Evolutionary conservation across 2,113 vertebrate species (phyloP).

Genomic region (Zosterops lateralis): DNA sequence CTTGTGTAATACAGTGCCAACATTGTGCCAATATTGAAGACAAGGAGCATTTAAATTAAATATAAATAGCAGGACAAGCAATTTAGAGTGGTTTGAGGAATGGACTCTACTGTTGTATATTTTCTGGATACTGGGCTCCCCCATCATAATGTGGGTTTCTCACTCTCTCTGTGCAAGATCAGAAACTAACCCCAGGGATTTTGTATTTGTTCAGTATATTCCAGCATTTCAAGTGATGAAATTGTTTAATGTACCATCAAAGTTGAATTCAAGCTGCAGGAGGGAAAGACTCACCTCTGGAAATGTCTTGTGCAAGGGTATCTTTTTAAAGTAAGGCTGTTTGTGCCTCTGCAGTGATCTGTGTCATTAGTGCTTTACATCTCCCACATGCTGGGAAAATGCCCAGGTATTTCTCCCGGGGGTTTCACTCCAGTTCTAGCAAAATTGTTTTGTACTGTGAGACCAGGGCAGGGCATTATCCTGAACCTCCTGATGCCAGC

Average conservation of each 20-base stretch:
- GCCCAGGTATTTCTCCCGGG: neutral
- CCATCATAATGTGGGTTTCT: neutral
- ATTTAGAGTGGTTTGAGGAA: neutral
- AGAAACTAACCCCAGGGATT: neutral
- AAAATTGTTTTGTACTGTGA: neutral
- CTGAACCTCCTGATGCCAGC: neutral
- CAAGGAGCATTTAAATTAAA: neutral
- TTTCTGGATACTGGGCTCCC: neutral
- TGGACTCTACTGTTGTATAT: rapidly evolving
- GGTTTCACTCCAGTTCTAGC: neutral
- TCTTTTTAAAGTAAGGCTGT: neutral
- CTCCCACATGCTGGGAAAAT: neutral
- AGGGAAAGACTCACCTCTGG: neutral
- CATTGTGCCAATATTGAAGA: neutral
- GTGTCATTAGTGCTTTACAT: neutral
- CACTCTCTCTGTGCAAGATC: neutral
- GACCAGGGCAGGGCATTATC: neutral
- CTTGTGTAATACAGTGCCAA: neutral
- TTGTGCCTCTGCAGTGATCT: neutral
- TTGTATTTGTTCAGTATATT: neutral
- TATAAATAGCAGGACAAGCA: neutral
- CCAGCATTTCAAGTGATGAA: neutral
- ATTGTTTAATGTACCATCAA: neutral
- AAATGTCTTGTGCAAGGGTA: neutral
- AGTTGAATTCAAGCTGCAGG: neutral